Percentiles rank a stretch among this genome's conserved stretches.
These are phyloP conservation scores for Crotalus helleri DNA, from an alignment of 2,113 vertebrate species.

Conservation along the genomic window DNA sequence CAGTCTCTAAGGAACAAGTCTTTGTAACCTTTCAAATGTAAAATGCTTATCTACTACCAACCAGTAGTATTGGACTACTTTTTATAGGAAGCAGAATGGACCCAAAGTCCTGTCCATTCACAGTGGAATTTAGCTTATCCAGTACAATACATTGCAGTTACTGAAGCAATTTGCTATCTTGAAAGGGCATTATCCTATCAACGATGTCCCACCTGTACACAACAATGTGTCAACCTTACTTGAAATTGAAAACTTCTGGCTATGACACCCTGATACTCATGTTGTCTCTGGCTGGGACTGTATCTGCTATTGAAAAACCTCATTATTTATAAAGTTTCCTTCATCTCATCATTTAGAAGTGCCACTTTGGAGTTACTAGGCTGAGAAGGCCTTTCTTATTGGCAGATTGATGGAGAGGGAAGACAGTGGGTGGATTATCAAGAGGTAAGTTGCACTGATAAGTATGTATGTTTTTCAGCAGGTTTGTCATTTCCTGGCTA, in stretches of 20 bases:
- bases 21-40: neutral
- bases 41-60: neutral
- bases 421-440: neutral
- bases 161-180: neutral
- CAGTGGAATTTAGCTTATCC: neutral
- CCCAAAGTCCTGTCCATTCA: neutral
- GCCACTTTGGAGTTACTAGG: neutral
- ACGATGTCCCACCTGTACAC: neutral
- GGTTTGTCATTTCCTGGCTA: neutral
- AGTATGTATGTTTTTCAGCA: slow-evolving; percentile 13
- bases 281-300: neutral
- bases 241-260: neutral
- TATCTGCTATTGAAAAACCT: neutral
- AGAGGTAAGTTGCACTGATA: neutral
- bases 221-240: neutral
- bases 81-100: neutral
- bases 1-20: neutral
- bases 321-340: neutral
- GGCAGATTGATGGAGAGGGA: neutral
- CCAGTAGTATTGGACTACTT: neutral
- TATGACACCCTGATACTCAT: neutral
- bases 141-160: neutral
- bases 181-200: neutral
- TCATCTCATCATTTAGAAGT: neutral
- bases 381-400: neutral